Evolutionary conservation across 2,113 vertebrate species (phyloP).

Genomic region (Tetrax tetrax): DNA sequence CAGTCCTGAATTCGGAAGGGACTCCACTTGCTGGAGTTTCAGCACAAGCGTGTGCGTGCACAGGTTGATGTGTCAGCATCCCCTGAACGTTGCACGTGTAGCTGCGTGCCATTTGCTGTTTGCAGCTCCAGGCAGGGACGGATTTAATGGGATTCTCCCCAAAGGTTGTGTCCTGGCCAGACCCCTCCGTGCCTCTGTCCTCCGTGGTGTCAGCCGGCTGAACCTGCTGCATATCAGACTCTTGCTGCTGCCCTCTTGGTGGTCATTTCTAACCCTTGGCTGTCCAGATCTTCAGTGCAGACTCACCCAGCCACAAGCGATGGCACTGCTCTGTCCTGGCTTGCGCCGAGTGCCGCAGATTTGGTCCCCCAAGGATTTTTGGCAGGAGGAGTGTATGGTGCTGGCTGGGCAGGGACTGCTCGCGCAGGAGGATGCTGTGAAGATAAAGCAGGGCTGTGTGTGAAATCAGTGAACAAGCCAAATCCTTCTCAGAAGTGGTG

Average conservation of each 20-base stretch:
- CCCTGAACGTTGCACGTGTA: fast-evolving
- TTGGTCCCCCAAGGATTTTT: background rate
- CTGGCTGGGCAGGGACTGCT: background rate
- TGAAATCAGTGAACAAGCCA: background rate
- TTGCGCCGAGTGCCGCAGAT: background rate
- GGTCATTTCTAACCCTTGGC: background rate
- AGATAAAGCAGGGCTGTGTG: slow-evolving; percentile 15
- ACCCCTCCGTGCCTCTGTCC: background rate
- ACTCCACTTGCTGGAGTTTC: background rate
- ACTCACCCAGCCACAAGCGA: background rate
- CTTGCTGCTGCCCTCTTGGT: background rate
- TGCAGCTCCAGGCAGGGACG: background rate
- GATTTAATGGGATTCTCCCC: background rate
- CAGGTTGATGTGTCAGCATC: background rate
- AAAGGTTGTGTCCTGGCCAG: fast-evolving
- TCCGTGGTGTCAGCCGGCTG: background rate
- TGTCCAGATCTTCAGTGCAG: background rate
- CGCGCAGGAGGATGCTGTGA: background rate
- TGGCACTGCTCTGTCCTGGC: background rate
- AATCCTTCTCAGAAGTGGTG: slow-evolving; percentile 16
- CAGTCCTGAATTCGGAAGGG: background rate
- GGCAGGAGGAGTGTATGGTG: background rate
- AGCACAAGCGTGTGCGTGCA: background rate
- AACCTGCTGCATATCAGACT: background rate
- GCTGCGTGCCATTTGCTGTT: background rate